A percentile compares a stretch with the other conserved stretches of the same genome.
Evolutionary conservation across 2,888 invertebrate species (phyloP).

Genomic region (Rambutsinella grinnellia): DNA sequence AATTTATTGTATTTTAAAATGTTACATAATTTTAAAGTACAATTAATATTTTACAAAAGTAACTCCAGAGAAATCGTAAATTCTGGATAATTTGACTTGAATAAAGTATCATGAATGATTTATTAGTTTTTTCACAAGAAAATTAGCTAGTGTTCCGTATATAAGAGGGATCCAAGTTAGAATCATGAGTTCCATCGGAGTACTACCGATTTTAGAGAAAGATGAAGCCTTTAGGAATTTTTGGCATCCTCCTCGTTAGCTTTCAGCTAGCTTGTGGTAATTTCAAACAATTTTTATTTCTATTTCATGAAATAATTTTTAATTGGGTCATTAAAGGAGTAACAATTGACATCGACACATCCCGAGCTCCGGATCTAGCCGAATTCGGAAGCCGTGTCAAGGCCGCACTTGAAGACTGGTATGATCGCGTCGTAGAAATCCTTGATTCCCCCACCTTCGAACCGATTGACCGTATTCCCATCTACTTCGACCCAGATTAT

Average conservation of each 20-base stretch:
- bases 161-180: too few relatives aligned
- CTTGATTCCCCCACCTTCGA: constrained; percentile 54
- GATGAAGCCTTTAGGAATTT: not conserved
- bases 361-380: constrained; percentile 47
- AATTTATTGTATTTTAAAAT: too few relatives aligned
- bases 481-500: constrained; percentile 63
- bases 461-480: constrained; percentile 31
- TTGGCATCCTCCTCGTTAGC: constrained; percentile 3
- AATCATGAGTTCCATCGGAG: too few relatives aligned
- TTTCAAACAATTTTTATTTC: too few relatives aligned
- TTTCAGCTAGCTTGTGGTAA: not conserved
- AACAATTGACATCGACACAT: constrained; percentile 45
- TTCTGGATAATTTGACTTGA: too few relatives aligned
- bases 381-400: constrained; percentile 55
- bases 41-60: too few relatives aligned
- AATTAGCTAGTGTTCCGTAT: too few relatives aligned
- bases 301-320: not conserved
- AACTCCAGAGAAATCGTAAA: too few relatives aligned
- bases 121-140: too few relatives aligned
- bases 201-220: too few relatives aligned
- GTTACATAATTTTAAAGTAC: too few relatives aligned
- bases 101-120: too few relatives aligned
- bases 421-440: constrained; percentile 27
- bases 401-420: constrained; percentile 53
- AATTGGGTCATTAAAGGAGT: constrained; percentile 20